Evolutionary conservation across 2,888 invertebrate genomes (phyloP).

Genomic region (Drosophila peninsularis): DNA sequence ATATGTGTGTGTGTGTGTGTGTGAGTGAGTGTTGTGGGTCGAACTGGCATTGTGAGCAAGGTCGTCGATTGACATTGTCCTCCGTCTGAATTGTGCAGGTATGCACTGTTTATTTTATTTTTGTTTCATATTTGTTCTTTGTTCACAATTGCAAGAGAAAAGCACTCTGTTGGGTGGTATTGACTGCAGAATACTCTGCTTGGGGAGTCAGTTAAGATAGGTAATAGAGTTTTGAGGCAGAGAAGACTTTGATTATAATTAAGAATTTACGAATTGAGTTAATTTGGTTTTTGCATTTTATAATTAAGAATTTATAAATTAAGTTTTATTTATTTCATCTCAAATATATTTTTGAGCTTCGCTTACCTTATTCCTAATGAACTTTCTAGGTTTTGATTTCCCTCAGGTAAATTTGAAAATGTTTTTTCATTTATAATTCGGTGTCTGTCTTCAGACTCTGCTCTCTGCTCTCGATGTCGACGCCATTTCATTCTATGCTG

Average conservation of each 20-base stretch:
- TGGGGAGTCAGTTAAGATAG: too few relatives aligned
- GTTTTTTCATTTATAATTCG: background rate
- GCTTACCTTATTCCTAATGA: background rate
- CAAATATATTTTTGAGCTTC: too few relatives aligned
- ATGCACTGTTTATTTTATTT: slow-evolving; percentile 43
- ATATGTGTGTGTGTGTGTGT: slow-evolving; percentile 10
- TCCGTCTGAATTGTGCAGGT: slow-evolving; percentile 38
- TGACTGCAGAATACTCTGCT: background rate
- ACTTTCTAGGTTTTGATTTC: background rate
- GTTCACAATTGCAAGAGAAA: background rate
- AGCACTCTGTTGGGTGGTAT: background rate
- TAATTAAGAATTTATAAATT: too few relatives aligned
- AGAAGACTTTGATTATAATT: too few relatives aligned
- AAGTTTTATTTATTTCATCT: too few relatives aligned
- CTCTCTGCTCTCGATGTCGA: background rate
- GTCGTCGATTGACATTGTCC: slow-evolving; percentile 71
- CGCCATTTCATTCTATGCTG: background rate
- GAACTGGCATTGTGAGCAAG: slow-evolving; percentile 62
- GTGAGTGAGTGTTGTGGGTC: slow-evolving; percentile 12
- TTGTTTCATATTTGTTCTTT: slow-evolving; percentile 18
- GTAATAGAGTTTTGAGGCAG: too few relatives aligned
- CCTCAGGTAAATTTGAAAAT: background rate
- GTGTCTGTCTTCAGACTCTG: background rate
- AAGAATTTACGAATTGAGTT: too few relatives aligned
- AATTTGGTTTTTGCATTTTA: too few relatives aligned